Base-by-base conservation (phyloP, 2,888 invertebrate species). In the Hemicrepidius hirtus region DNA sequence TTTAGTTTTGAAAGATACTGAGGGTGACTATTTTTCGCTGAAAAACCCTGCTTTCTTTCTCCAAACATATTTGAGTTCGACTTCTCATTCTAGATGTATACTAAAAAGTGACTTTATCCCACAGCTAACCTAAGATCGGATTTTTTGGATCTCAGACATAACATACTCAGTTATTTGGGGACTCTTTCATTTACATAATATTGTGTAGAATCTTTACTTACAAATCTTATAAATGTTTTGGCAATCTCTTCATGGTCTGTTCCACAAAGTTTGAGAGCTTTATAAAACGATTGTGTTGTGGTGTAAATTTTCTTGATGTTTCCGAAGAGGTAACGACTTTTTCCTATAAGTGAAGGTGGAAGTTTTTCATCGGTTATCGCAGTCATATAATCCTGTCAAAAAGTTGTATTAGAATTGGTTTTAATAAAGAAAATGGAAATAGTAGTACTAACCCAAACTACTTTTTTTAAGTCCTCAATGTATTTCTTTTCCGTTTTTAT, bases 401-500 rank as follows among this genome's bases (percentile, higher is more conserved):
- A 35, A 28, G 13, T n/a, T 59, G 12, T 21, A 41, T 32, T 9
- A 41, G 66, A 59, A 68, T 32, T 7, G 13, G 28, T 24, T 1
- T 3, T 6, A 21, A 21, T 1, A 18, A 37, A 18, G n/a, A 6
- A 21, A 6, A 3, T 40, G 1, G 21, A 35, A 20, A 21, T 55
- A 3, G 6, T 32, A 1, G 3, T 20, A 74, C 80, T 80, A 80
- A 85, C 85, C 21, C 73, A 69, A 7, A 84, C 75, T n/a, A 84
- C 78, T 77, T 81, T 82, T 37, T 77, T 73, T 64, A 85, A 77
- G 73, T 83, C 82, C 0, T 76, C 68, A 1, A 85, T 81, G 65
- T 85, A 86, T 37, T 82, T 80, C 44, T 77, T 78, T 77, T 86
- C 85, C 12, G 85, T 85, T n/a, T 80, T 77, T 66, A 81, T 76